Conservation (phyloP, 92 coral and sea anemone genomes). For the Micromussa lordhowensis region DNA sequence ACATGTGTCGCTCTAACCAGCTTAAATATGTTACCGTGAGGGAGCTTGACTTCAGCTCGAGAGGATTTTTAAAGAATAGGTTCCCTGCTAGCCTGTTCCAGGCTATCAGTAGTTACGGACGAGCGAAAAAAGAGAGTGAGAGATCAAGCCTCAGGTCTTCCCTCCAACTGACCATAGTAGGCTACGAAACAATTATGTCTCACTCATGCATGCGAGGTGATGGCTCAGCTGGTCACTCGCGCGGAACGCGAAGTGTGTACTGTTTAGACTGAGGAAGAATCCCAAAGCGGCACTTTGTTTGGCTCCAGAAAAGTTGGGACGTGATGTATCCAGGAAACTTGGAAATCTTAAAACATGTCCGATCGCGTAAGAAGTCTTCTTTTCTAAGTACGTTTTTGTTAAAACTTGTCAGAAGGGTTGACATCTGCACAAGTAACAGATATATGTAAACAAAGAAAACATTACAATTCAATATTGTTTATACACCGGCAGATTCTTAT, state of each 20-base stretch:
- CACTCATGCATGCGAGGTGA: neutral
- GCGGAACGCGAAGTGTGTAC: too few relatives aligned
- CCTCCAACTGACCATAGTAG: neutral
- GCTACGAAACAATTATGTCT: too few relatives aligned
- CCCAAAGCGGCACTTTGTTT: neutral
- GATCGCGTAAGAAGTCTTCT: neutral
- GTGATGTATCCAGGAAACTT: neutral
- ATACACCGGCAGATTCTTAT: neutral
- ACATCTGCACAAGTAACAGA: conserved; percentile 9
- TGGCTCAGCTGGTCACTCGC: neutral
- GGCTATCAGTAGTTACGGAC: too few relatives aligned
- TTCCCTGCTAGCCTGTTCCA: too few relatives aligned
- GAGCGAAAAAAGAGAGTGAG: too few relatives aligned
- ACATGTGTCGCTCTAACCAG: neutral
- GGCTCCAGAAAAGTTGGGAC: neutral
- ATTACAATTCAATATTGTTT: neutral
- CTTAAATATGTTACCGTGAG: neutral
- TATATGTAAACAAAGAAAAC: neutral
- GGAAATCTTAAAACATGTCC: neutral
- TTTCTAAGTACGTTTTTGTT: neutral
- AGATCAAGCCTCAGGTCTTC: too few relatives aligned
- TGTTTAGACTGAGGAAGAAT: too few relatives aligned
- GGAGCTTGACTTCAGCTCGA: too few relatives aligned
- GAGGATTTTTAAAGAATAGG: too few relatives aligned
- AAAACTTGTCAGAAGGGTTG: neutral